phyloP scores from a whole-genome alignment of 2,888 invertebrate genomes.

The Dolomedes plantarius region DNA sequence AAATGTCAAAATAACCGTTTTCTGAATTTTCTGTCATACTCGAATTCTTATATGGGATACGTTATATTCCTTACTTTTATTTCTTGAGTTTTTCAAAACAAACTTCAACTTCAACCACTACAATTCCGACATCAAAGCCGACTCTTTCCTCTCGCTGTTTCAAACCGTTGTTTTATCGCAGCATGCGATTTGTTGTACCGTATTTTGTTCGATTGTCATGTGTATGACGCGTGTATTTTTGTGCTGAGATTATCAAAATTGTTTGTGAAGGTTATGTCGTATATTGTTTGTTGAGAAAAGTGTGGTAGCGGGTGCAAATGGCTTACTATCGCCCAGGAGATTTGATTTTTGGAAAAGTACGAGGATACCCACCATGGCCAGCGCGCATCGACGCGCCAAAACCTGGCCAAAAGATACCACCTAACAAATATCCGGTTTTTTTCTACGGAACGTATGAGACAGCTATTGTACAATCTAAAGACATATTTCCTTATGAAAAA shows the following conservation, averaged over 20 bases:
- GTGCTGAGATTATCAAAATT: too few species aligned
- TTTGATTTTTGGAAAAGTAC: constrained; percentile 96
- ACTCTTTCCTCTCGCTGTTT: too few species aligned
- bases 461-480: constrained; percentile 74
- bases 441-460: constrained; percentile 96
- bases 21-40: too few species aligned
- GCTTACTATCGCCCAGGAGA: constrained; percentile 83
- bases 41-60: too few species aligned
- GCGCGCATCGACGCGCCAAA: constrained; percentile 79
- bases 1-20: too few species aligned
- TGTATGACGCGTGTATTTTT: too few species aligned
- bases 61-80: too few species aligned
- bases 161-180: too few species aligned
- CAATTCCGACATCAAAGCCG: constrained; percentile 1
- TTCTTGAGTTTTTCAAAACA: too few species aligned
- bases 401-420: constrained; percentile 71
- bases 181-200: too few species aligned
- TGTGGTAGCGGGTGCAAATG: constrained; percentile 15
- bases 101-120: not conserved
- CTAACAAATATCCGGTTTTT: constrained; percentile 81
- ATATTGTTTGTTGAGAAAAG: not conserved
- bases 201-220: too few species aligned
- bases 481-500: constrained; percentile 77
- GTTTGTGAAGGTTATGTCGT: too few species aligned
- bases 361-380: constrained; percentile 98